These are phyloP conservation scores for Agrypnus murinus DNA, from an alignment of 2,888 invertebrate genomes.

Conservation along the genomic window DNA sequence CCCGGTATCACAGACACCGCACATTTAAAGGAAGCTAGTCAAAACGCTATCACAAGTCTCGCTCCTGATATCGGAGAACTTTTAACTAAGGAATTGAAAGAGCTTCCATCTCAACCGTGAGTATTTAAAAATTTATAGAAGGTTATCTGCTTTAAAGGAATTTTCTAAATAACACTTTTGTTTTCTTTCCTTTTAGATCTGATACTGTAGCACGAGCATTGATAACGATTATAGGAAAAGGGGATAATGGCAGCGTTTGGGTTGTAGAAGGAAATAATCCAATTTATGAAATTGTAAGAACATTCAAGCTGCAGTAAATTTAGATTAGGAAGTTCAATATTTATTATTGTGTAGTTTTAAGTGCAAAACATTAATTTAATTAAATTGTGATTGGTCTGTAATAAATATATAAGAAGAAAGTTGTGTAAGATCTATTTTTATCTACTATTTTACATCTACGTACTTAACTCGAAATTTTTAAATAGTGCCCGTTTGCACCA, in stretches of 20 bases:
- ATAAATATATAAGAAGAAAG: no score
- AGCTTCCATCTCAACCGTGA: constrained; percentile 68
- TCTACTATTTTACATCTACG: no score
- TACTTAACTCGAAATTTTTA: no score
- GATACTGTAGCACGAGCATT: constrained; percentile 65
- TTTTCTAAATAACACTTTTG: neutral
- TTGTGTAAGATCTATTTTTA: no score
- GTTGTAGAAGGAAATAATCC: constrained; percentile 71
- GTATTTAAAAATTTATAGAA: constrained; percentile 35
- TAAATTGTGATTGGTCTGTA: no score
- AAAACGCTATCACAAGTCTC: constrained; percentile 58
- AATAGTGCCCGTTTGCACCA: no score
- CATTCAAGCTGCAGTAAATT: constrained; percentile 30
- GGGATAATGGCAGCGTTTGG: constrained; percentile 74
- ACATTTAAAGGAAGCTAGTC: constrained; percentile 64
- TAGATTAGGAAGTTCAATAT: no score
- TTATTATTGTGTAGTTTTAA: no score
- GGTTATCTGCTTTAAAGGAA: no score
- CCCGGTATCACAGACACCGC: constrained; percentile 70
- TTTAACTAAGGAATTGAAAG: constrained; percentile 61
- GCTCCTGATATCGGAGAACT: constrained; percentile 59
- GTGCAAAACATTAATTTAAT: no score
- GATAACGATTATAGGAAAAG: constrained; percentile 67
- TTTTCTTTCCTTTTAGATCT: no score
- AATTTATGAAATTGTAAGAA: constrained; percentile 64